Base-by-base conservation (phyloP, 2,113 vertebrate genomes). In the Clupea harengus region DNA sequence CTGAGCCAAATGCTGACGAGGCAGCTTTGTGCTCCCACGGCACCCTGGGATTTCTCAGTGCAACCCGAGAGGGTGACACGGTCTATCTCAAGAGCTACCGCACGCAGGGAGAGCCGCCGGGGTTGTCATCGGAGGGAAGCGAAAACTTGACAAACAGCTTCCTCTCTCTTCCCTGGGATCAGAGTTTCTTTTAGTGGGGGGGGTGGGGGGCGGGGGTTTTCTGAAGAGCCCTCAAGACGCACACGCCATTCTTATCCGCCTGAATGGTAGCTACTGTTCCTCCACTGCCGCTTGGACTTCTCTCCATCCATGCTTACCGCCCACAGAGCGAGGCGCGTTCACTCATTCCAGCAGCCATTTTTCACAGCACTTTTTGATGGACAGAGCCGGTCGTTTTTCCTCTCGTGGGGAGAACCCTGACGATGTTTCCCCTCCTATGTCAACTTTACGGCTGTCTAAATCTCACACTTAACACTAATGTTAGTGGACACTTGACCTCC, bases 181-280 rank as follows among this genome's bases (percentile, higher is more conserved):
- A 87, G 83, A 86, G 54, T 28, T 44, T 47, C 64, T 28, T 32
- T 75, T 75, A 39, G 67, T 32, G 28, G 54, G 54, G 1, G 1
- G 64, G 1, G 28, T 1, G 28, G n/a, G n/a, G n/a, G 64, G n/a
- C 0, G 64, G n/a, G n/a, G 49, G 72, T 84, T 75, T 81, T n/a
- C 81, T 45, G 60, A 54, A 83, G 47, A 45, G 46, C 1, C 72
- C 64, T 83, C 47, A 46, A 52, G 82, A 80, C 57, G 84, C 46
- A 46, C 81, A 45, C 81, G 64, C 64, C 64, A 82, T 85, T 90
- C 89, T 86, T 39, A 87, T 81, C 88, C 81, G 49, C n/a, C 64
- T 92, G 88, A 92, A 90, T 85, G 87, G 83, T 84, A 83, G 83
- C 84, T 84, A 87, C 81, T 92, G 92, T 91, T 88, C 45, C n/a